These are phyloP conservation scores for Hermaeophaga mercurialis DNA, from an alignment of 2,888 invertebrate species.

Conservation along the genomic window DNA sequence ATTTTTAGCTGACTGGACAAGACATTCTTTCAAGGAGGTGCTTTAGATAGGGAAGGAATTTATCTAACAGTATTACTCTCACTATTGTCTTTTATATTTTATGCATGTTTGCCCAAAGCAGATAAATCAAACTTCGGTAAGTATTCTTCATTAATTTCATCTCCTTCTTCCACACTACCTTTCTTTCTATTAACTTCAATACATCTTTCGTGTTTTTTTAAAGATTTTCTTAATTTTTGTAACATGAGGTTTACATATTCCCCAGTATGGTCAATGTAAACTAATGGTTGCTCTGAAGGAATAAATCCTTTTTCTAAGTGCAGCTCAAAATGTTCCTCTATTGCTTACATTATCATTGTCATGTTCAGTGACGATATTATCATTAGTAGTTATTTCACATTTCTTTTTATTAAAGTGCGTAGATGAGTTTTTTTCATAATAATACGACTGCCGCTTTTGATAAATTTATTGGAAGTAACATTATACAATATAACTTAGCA, in stretches of 20 bases:
- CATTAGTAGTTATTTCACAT: conserved; percentile 2
- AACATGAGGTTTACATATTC: conserved; percentile 40
- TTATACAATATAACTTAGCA: conserved; percentile 40
- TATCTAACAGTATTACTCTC: background rate
- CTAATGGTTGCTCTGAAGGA: conserved; percentile 7
- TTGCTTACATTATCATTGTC: conserved; percentile 38
- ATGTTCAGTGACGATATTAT: conserved; percentile 12
- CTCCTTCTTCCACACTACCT: conserved; percentile 38
- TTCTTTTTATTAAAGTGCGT: conserved; percentile 23
- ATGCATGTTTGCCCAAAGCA: no score
- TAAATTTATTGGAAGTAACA: conserved; percentile 21
- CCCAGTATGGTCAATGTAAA: conserved; percentile 29
- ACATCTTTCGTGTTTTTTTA: conserved; percentile 43
- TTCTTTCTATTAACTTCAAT: conserved; percentile 40
- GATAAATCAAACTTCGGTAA: conserved; percentile 31
- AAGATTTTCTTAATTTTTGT: conserved; percentile 41
- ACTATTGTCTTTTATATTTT: background rate
- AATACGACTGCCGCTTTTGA: background rate
- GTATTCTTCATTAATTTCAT: conserved; percentile 12
- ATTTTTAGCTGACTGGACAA: conserved; percentile 39
- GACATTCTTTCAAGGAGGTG: conserved; percentile 35
- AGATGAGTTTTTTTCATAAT: conserved; percentile 29
- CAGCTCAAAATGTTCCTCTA: conserved; percentile 44
- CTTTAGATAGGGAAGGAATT: background rate
- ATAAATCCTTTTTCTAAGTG: conserved; percentile 37